These are phyloP conservation scores for Conus ventricosus DNA, from an alignment of 1,140 invertebrate genomes.

Conservation along the genomic window DNA sequence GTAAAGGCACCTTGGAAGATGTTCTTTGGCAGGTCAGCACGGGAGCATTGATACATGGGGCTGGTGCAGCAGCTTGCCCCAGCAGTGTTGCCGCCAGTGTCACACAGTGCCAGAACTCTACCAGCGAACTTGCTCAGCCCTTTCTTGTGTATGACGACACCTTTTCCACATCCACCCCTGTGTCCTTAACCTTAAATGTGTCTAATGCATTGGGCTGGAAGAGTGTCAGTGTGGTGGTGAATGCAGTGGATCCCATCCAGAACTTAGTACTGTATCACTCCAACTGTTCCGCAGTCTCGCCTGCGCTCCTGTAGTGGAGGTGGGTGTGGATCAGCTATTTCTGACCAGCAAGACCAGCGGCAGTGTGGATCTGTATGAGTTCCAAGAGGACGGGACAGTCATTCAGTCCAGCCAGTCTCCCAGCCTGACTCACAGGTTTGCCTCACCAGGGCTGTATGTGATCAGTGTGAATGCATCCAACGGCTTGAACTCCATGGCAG, in stretches of 20 bases:
- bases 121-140: constrained; percentile 41
- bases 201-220: constrained; percentile 35
- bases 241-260: constrained; percentile 14
- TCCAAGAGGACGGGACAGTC: neutral
- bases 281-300: neutral
- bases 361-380: constrained; percentile 14
- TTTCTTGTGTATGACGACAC: constrained; percentile 40
- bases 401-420: neutral
- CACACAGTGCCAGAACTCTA: constrained; percentile 32
- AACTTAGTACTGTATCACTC: constrained; percentile 9
- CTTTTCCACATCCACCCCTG: constrained; percentile 19
- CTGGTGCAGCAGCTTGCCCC: constrained; percentile 35
- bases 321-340: constrained; percentile 7
- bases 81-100: constrained; percentile 12
- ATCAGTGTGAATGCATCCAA: constrained; percentile 32
- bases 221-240: constrained; percentile 24
- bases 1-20: constrained; percentile 42
- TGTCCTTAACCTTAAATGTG: constrained; percentile 33
- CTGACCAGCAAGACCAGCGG: neutral
- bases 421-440: neutral
- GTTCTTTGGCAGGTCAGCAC: constrained; percentile 41
- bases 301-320: constrained; percentile 18
- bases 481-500: constrained; percentile 1
- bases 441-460: neutral
- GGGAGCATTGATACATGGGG: neutral